Conservation (phyloP, 2,888 invertebrate genomes). For the Drosophila helvetica region DNA sequence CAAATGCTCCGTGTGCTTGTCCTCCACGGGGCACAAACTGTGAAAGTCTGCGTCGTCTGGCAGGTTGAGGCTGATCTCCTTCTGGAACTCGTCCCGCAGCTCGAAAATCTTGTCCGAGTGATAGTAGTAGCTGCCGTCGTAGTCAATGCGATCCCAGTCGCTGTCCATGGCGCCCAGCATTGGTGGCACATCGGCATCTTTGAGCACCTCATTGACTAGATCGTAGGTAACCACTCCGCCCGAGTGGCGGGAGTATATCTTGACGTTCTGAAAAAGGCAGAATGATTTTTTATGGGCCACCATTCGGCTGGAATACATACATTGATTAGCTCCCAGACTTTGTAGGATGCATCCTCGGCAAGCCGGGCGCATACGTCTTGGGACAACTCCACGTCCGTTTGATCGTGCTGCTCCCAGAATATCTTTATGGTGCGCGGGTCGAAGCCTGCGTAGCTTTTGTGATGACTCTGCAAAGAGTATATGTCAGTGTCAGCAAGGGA, state of each 20-base stretch:
- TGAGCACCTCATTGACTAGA: constrained; percentile 83
- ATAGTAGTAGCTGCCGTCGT: constrained; percentile 82
- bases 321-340: constrained; percentile 83
- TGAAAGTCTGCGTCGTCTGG: constrained; percentile 71
- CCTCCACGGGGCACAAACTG: constrained; percentile 79
- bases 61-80: constrained; percentile 67
- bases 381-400: constrained; percentile 81
- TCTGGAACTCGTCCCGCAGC: constrained; percentile 82
- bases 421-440: constrained; percentile 82
- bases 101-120: constrained; percentile 82
- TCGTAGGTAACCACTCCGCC: constrained; percentile 82
- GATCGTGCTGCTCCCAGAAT: constrained; percentile 84
- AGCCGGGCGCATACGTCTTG: constrained; percentile 81
- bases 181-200: constrained; percentile 82
- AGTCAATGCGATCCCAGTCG: constrained; percentile 83
- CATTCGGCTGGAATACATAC: constrained; percentile 55
- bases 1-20: constrained; percentile 69
- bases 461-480: constrained; percentile 64
- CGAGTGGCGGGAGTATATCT: constrained; percentile 82
- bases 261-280: constrained; percentile 76
- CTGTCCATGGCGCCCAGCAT: constrained; percentile 82
- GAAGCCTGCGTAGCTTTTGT: constrained; percentile 81
- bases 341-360: constrained; percentile 83
- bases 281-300: neutral
- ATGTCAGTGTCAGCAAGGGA: neutral